Percentiles rank a stretch among this genome's conserved stretches.
Evolutionary conservation across 1,140 invertebrate species (phyloP).

Genomic region (Bathynomus jamesi): DNA sequence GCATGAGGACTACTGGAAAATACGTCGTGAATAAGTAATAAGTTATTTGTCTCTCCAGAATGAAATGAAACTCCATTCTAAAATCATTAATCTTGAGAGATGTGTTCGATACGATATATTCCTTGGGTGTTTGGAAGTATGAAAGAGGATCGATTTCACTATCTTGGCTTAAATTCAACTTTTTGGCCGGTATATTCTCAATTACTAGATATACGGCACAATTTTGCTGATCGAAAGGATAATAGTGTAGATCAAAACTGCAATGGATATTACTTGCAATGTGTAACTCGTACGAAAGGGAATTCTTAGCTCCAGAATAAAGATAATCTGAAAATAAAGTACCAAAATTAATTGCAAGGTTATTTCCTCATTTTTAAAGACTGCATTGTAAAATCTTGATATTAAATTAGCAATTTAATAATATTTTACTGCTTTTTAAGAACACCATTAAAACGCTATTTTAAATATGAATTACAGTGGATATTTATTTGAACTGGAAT

Average conservation of each 20-base stretch:
- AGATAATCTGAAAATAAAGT: conserved; percentile 7
- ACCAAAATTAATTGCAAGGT: no score
- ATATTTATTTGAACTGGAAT: neutral
- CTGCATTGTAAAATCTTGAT: neutral
- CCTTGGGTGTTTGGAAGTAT: neutral
- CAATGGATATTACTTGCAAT: conserved; percentile 4
- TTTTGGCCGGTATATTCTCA: neutral
- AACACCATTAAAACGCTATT: neutral
- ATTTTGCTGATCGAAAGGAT: conserved; percentile 6
- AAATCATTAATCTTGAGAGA: neutral
- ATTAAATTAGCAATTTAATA: neutral
- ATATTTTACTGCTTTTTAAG: neutral
- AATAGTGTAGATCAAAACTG: conserved; percentile 4
- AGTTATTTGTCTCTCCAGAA: neutral
- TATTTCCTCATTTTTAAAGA: no score
- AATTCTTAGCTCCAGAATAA: neutral
- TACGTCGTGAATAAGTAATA: conserved; percentile 5
- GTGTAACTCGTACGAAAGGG: neutral
- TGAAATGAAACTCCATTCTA: neutral
- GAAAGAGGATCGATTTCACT: neutral
- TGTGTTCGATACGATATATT: neutral
- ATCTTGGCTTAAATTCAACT: neutral
- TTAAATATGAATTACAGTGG: neutral
- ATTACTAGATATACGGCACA: neutral
- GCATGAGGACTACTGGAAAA: conserved; percentile 10